Evolutionary conservation across 2,888 invertebrate species (phyloP).

Genomic region (Drosophila robusta): DNA sequence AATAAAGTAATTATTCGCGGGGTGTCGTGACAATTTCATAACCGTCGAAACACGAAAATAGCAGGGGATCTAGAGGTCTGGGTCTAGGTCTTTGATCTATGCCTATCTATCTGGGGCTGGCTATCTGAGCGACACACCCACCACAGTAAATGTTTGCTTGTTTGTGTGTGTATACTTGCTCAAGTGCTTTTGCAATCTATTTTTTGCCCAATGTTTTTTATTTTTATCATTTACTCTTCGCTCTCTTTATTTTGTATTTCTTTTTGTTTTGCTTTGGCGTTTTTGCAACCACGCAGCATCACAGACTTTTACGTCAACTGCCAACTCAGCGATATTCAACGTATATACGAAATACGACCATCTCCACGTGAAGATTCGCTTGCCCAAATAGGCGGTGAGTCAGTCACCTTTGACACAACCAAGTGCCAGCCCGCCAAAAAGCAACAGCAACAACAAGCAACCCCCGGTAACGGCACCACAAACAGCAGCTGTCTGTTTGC

Average conservation of each 20-base stretch:
- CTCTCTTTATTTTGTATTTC: slow-evolving; percentile 18
- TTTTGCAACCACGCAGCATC: slow-evolving; percentile 9
- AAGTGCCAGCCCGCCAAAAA: slow-evolving; percentile 37
- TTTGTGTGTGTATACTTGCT: slow-evolving; percentile 9
- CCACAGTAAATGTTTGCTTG: background rate
- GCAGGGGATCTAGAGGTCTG: background rate
- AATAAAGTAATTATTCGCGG: too few species aligned
- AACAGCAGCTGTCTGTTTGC: slow-evolving; percentile 31
- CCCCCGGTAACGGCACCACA: slow-evolving; percentile 42
- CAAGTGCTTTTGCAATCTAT: slow-evolving; percentile 22
- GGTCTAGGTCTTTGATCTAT: background rate
- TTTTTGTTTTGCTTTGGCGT: slow-evolving; percentile 42
- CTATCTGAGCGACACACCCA: slow-evolving; percentile 33
- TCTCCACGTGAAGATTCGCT: slow-evolving; percentile 21
- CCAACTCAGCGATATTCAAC: slow-evolving; percentile 47
- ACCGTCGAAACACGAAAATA: background rate
- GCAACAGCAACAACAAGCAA: slow-evolving; percentile 15
- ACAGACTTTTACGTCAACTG: slow-evolving; percentile 34
- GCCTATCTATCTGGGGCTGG: background rate
- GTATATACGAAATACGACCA: slow-evolving; percentile 2
- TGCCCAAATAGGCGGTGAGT: slow-evolving; percentile 1
- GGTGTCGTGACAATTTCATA: background rate
- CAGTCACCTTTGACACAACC: slow-evolving; percentile 4
- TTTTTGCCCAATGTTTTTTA: background rate
- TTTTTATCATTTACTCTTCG: slow-evolving; percentile 4